phyloP scores from a whole-genome alignment of 2,797 vertebrate species.

The Naso thynnoides region DNA sequence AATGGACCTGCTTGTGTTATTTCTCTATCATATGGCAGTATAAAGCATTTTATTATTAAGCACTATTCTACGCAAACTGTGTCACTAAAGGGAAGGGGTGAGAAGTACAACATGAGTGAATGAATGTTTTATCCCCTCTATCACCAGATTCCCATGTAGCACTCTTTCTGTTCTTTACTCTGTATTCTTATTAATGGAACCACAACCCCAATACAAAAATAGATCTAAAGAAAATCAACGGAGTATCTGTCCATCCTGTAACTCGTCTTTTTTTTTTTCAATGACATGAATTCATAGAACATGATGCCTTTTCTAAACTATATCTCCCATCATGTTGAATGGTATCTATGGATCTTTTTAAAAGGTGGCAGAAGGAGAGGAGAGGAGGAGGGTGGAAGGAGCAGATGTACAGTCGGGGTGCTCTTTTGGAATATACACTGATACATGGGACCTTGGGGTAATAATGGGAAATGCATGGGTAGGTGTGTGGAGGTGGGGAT shows the following conservation, averaged over 20 bases:
- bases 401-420: conserved; percentile 55
- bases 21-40: conserved; percentile 85
- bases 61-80: conserved; percentile 82
- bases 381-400: conserved; percentile 13
- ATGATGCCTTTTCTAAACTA: conserved; percentile 67
- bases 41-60: conserved; percentile 86
- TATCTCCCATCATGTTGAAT: conserved; percentile 74
- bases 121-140: conserved; percentile 68
- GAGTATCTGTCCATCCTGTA: conserved; percentile 79
- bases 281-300: conserved; percentile 73
- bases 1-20: conserved; percentile 84
- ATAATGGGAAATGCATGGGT: conserved; percentile 55
- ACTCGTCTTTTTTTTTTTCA: conserved; percentile 73
- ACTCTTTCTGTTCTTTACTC: conserved; percentile 59
- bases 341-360: conserved; percentile 71
- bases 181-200: conserved; percentile 78
- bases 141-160: conserved; percentile 57
- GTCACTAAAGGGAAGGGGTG: conserved; percentile 79
- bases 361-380: conserved; percentile 50
- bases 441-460: conserved; percentile 57
- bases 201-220: conserved; percentile 85
- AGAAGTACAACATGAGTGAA: conserved; percentile 74
- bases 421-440: conserved; percentile 73
- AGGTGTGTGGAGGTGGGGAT: conserved; percentile 47
- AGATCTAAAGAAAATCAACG: conserved; percentile 84